Conservation (phyloP, 35 echinoderm and acorn worm genomes). For the Eucidaris tribuloides region DNA sequence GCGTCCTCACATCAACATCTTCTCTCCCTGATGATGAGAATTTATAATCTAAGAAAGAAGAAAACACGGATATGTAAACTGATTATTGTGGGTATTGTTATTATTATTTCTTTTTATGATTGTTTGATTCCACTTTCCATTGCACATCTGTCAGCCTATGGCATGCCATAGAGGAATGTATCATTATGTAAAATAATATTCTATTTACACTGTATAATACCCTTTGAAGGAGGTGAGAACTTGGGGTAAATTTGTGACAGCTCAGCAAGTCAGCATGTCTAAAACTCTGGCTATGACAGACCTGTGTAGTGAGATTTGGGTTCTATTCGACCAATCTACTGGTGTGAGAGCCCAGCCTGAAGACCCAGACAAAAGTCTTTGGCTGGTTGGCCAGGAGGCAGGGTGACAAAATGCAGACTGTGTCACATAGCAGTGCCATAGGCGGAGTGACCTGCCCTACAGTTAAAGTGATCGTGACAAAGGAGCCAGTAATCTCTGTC, state of each 20-base stretch:
- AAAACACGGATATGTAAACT: neutral
- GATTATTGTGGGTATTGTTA: neutral
- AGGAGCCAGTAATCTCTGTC: no score
- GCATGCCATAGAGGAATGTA: neutral
- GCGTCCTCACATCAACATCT: conserved; percentile 92
- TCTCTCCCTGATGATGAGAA: conserved; percentile 97
- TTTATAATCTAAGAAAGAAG: conserved; percentile 62
- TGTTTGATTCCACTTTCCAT: neutral
- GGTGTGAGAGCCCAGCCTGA: neutral
- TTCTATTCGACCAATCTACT: neutral
- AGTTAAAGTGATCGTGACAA: no score
- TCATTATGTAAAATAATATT: neutral
- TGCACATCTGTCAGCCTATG: neutral
- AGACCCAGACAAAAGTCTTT: neutral
- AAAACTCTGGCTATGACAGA: neutral
- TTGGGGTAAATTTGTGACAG: neutral
- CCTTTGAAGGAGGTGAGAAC: neutral
- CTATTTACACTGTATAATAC: neutral
- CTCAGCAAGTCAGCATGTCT: neutral
- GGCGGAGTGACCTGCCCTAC: no score
- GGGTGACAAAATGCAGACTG: no score
- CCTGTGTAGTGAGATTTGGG: neutral
- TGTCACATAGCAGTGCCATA: no score
- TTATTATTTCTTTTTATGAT: neutral
- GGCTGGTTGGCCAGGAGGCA: neutral